These are phyloP conservation scores for Picus viridis DNA, from an alignment of 2,797 vertebrate genomes.

Conservation along the genomic window DNA sequence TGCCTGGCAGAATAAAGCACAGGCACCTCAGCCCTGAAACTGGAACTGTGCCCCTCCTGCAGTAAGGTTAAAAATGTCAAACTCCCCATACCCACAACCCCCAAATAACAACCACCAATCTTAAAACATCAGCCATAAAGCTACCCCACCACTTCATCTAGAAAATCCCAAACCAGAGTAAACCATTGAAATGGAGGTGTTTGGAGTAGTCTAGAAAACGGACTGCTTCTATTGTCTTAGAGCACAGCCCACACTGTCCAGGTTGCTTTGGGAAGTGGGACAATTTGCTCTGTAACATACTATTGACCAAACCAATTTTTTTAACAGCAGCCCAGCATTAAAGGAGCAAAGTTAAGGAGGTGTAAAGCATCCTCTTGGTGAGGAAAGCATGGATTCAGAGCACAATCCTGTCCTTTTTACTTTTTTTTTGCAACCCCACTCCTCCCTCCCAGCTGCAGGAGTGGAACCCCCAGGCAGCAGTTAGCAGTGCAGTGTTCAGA, in stretches of 20 bases:
- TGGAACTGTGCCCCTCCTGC: background rate
- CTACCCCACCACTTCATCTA: background rate
- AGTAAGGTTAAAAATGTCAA: background rate
- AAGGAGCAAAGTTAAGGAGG: background rate
- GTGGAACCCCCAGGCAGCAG: background rate
- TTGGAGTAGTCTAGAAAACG: background rate
- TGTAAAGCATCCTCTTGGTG: background rate
- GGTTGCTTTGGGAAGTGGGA: background rate
- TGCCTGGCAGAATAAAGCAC: background rate
- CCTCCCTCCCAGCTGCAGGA: background rate
- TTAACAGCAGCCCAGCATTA: background rate
- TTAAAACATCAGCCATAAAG: background rate
- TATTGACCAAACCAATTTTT: background rate
- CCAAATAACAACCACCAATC: background rate
- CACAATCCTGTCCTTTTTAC: too few relatives aligned
- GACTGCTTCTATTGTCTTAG: background rate
- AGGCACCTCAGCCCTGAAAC: background rate
- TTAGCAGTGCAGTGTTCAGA: rapidly evolving
- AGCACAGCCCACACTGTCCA: background rate
- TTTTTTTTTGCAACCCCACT: background rate
- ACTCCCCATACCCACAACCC: background rate
- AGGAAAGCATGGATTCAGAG: background rate
- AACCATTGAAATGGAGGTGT: background rate
- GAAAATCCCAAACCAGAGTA: background rate
- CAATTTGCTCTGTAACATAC: background rate